phyloP scores from a whole-genome alignment of 2,113 vertebrate species.

The Odocoileus hemionus region DNA sequence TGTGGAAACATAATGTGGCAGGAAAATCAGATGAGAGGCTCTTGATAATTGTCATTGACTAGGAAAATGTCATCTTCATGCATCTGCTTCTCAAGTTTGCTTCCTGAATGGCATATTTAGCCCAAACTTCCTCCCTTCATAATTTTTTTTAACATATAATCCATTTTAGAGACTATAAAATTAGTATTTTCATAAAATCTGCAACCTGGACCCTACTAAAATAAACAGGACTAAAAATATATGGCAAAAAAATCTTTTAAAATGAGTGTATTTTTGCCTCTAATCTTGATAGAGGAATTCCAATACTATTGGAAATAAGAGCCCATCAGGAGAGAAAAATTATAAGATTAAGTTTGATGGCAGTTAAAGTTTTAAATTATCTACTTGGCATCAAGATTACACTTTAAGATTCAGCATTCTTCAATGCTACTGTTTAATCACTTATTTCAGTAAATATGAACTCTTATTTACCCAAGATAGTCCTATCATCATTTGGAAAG shows the following conservation, averaged over 20 bases:
- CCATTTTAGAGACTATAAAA: background rate
- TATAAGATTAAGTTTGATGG: background rate
- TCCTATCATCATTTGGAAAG: background rate
- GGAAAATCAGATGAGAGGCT: background rate
- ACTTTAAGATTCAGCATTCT: background rate
- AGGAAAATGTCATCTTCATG: background rate
- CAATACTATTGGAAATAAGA: background rate
- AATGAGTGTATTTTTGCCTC: background rate
- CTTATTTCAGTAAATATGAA: background rate
- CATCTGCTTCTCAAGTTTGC: background rate
- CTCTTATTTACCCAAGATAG: background rate
- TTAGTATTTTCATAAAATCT: background rate
- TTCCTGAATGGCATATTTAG: background rate
- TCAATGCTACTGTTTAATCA: background rate
- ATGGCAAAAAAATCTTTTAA: background rate
- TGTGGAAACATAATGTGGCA: conserved; percentile 43
- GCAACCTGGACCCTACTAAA: background rate
- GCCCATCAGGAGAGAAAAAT: background rate
- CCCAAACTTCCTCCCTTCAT: background rate
- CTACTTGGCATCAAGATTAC: background rate
- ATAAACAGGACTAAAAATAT: background rate
- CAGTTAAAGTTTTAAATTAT: background rate
- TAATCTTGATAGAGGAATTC: background rate
- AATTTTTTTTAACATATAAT: background rate
- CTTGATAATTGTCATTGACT: conserved; percentile 15